Base-by-base conservation (phyloP, 2,888 invertebrate genomes). In the Drosophila yooni region DNA sequence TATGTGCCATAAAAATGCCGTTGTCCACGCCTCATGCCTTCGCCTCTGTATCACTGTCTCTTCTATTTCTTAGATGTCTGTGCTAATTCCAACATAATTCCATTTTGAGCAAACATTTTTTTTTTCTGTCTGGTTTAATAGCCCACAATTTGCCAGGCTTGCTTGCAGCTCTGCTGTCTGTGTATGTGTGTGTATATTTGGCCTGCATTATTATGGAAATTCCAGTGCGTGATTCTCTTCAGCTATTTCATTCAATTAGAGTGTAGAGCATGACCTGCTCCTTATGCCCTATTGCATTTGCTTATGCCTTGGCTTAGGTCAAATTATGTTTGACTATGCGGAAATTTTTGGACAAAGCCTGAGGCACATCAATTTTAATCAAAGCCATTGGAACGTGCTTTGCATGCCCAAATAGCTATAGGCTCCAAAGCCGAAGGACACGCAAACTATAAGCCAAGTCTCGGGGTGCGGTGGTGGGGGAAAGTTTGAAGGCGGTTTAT, bases 311-410 rank as follows among this genome's bases (percentile, higher is more conserved):
- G 82, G 81, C 83, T 88, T 88, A 78, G 82, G 70, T 74, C 88
- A 85, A 85, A 89, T 85, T 85, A 89, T 85, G 90, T 88, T 85
- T 85, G 85, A 82, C 89, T 89, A 76, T 81, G 89, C 76, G 74
- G 59, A 83, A 72, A 85, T 86, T 86, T 83, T 84, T 64, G 87
- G 83, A 83, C 81, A 84, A 83, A 81, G 76, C 89, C 87, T 69
- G 58, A 65, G 60, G 81, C 84, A 73, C 84, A 89, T 86, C 88
- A 82, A 86, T 89, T 86, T 86, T 86, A 86, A 86, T 86, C 85
- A 86, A 74, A 77, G 86, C 72, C 85, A 75, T 72, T 80, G 69
- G 50, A 70, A 86, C 85, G 85, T 86, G 85, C 88, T 71, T 68
- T 66, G 85, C 88, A 82, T 86, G 70, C 48, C 25, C 69, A 84